Percentiles rank a stretch among this genome's conserved stretches.
Conservation (phyloP, 2,888 invertebrate species). For the Stenchaetothrips biformis region DNA sequence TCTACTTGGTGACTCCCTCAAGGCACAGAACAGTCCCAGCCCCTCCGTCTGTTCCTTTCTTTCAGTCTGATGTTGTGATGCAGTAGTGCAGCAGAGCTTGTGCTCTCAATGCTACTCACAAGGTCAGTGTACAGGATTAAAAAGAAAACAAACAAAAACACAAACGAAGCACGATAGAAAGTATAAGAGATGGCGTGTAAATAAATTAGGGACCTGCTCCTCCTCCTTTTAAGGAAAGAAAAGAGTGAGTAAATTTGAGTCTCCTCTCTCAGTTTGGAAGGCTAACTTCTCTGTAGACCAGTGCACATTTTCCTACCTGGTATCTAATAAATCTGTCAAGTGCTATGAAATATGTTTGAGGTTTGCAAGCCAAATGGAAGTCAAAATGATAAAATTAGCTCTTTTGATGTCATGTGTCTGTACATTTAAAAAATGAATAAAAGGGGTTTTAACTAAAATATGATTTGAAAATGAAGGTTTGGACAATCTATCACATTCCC, state of each 20-base stretch:
- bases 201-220: slow-evolving; percentile 8
- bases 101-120: not conserved
- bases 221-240: not conserved
- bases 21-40: not conserved
- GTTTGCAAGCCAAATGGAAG: not conserved
- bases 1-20: no score
- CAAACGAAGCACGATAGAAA: not conserved
- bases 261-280: not conserved
- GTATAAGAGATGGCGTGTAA: slow-evolving; percentile 3
- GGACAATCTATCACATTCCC: not conserved
- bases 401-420: not conserved
- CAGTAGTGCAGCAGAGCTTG: not conserved
- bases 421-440: not conserved
- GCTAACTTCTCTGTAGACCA: no score
- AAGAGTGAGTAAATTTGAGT: not conserved
- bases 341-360: not conserved
- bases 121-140: not conserved
- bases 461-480: not conserved
- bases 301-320: no score
- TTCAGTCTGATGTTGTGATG: slow-evolving; percentile 14
- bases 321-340: no score
- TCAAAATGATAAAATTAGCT: not conserved
- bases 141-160: no score
- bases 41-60: slow-evolving; percentile 25
- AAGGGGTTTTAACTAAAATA: not conserved